Evolutionary conservation across 2,888 invertebrate species (phyloP), one percentile per base, ranked within the genome.

Genomic region (Emmelina monodactyla): DNA sequence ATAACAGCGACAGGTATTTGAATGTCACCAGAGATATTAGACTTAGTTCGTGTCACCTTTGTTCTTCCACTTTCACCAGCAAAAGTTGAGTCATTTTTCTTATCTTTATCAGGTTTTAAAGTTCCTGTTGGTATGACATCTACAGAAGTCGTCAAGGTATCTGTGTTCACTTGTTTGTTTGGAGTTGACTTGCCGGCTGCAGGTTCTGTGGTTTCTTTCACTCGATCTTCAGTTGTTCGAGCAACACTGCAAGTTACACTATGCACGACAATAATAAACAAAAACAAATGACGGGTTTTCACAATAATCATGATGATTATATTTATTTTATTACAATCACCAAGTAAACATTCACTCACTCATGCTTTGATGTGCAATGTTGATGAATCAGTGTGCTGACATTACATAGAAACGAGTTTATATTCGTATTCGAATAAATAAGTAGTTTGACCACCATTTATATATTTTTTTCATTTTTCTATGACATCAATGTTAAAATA

Each of bases 1-100:
- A 56, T 37, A 12, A 55, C 44, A 30, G 41, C 42, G 2, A 55
- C 53, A 2, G 56, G 53, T 39, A 55, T 53, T 32, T 50, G 39
- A 5, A 35, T 42, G 34, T 40, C 35, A 30, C 29, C 43, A 32
- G 31, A 35, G 28, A 22, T 34, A 34, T 16, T 39, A 40, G 14
- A 19, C 30, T 31, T 28, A n/a, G n/a, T n/a, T n/a, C n/a, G n/a
- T n/a, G n/a, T n/a, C n/a, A n/a, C n/a, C n/a, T n/a, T n/a, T n/a
- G n/a, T n/a, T n/a, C n/a, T n/a, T n/a, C n/a, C n/a, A n/a, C n/a
- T n/a, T n/a, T n/a, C n/a, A n/a, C n/a, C n/a, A n/a, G n/a, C n/a
- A n/a, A n/a, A n/a, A n/a, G n/a, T n/a, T 25, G 25, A 25, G 11
- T 25, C 25, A 10, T n/a, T 4, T 25, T 25, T 25, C n/a, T 25